Base-by-base conservation (phyloP, 2,888 invertebrate genomes). In the Agriopis aurantiaria region DNA sequence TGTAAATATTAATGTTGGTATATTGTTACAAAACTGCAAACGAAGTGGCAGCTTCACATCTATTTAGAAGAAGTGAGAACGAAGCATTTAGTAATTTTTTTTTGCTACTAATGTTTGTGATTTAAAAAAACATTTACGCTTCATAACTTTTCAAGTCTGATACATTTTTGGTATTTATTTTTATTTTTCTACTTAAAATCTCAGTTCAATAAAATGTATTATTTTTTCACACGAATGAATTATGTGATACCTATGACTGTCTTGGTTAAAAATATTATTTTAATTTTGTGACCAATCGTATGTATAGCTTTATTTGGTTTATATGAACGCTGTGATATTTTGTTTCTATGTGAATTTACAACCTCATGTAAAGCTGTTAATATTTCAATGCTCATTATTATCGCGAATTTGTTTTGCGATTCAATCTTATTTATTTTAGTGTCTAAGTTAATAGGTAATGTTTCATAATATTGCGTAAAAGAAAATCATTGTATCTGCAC, bases 281-380 rank as follows among this genome's bases (percentile, higher is more conserved):
- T 14, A 33, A 46, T 33, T 23, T 46, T 14, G 6, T 57, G 5
- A 46, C 12, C 40, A 46, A 46, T 8, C 8, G 33, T 46, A 9
- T 45, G 10, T 45, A 23, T 17, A 23, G 10, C 3, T 58, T 45
- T 55, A n/a, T 55, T 23, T 58, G 23, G 46, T 72, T 73, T 53
- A 56, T 10, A 63, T 71, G 49, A 73, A 76, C 76, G 73, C 80
- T 80, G 81, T 79, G 80, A 80, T 80, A 80, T 77, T 73, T 76
- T 74, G 63, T 75, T 74, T 77, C 17, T 69, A 58, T 66, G 66
- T 69, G 65, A 66, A 66, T 64, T 59, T 64, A 55, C 46, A 68
- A 59, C 8, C 49, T 65, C 45, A 58, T 59, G 23, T 56, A 49
- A 60, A 12, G 33, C n/a, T 52, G 23, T 51, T 58, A 61, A 55